phyloP scores from a whole-genome alignment of 2,888 invertebrate genomes.

The Sinopyrophorus schimmeli region DNA sequence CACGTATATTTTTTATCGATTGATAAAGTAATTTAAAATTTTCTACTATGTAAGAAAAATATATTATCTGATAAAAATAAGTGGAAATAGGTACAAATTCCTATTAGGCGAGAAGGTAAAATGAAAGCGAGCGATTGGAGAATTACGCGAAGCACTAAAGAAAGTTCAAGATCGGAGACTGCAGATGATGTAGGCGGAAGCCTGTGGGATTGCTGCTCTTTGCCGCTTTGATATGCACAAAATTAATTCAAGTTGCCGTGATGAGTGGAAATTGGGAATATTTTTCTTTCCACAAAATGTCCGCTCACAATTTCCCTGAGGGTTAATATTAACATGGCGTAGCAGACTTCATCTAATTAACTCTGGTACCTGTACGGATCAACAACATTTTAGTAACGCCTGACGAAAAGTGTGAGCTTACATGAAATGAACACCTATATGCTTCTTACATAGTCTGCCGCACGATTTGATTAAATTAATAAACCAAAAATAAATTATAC shows the following conservation, averaged over 20 bases:
- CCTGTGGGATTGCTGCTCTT: slow-evolving; percentile 35
- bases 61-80: slow-evolving; percentile 13
- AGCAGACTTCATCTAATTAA: slow-evolving; percentile 32
- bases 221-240: slow-evolving; percentile 41
- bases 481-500: no score
- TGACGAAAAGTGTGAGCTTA: slow-evolving; percentile 32
- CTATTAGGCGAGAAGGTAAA: slow-evolving; percentile 36
- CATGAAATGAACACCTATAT: slow-evolving; percentile 22
- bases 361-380: slow-evolving; percentile 28
- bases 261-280: slow-evolving; percentile 48
- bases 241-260: slow-evolving; percentile 47
- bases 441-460: no score
- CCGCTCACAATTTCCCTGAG: slow-evolving; percentile 50
- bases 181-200: slow-evolving; percentile 38
- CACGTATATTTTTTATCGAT: no score
- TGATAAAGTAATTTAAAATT: no score
- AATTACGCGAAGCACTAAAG: slow-evolving; percentile 37
- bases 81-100: slow-evolving; percentile 24
- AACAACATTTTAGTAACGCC: slow-evolving; percentile 43
- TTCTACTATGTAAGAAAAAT: no score
- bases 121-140: slow-evolving; percentile 33
- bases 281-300: slow-evolving; percentile 49
- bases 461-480: no score
- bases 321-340: slow-evolving; percentile 48
- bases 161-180: slow-evolving; percentile 34